Conservation (phyloP, 2,888 invertebrate species). For the Bellardia bayeri region DNA sequence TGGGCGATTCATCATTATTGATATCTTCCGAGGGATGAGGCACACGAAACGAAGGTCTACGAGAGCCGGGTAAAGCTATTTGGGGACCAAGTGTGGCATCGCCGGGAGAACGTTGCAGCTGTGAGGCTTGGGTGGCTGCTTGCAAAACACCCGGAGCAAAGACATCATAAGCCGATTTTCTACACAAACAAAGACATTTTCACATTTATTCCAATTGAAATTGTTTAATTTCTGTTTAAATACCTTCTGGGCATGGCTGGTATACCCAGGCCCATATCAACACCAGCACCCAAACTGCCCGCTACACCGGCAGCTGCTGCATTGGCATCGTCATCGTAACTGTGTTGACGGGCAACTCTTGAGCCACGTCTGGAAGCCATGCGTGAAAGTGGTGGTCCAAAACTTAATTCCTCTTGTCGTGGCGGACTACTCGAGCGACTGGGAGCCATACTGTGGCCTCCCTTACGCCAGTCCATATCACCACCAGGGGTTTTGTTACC, state of each 20-base stretch:
- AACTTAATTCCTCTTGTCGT: slow-evolving; percentile 82
- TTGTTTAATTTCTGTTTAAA: background rate
- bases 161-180: slow-evolving; percentile 92
- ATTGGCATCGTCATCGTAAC: slow-evolving; percentile 90
- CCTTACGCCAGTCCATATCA: slow-evolving; percentile 86
- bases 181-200: slow-evolving; percentile 65
- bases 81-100: slow-evolving; percentile 82
- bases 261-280: slow-evolving; percentile 87
- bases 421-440: slow-evolving; percentile 87
- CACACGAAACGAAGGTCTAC: slow-evolving; percentile 87
- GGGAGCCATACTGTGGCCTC: slow-evolving; percentile 87
- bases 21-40: slow-evolving; percentile 86
- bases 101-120: slow-evolving; percentile 81
- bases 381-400: slow-evolving; percentile 81
- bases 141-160: slow-evolving; percentile 88
- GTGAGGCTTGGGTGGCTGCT: slow-evolving; percentile 80
- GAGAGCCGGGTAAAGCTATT: slow-evolving; percentile 84
- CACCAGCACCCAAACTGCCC: slow-evolving; percentile 76
- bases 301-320: slow-evolving; percentile 77
- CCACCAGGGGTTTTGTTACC: slow-evolving; percentile 86
- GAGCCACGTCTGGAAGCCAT: slow-evolving; percentile 87
- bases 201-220: background rate
- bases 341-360: slow-evolving; percentile 90
- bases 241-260: slow-evolving; percentile 91
- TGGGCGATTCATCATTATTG: slow-evolving; percentile 85